Conservation (phyloP, 2,113 vertebrate species). For the Pelusios castaneus region DNA sequence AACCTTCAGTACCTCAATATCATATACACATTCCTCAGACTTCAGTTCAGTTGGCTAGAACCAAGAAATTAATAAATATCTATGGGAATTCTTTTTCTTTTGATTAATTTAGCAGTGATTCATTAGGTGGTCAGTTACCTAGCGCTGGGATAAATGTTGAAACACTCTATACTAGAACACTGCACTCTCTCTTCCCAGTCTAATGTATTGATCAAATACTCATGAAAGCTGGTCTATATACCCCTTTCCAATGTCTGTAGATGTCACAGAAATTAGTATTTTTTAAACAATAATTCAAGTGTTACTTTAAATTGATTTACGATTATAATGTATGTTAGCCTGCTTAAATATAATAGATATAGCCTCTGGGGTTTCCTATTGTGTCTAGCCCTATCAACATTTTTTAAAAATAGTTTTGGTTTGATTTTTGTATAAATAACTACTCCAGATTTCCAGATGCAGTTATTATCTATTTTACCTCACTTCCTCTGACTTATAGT, state of each 20-base stretch:
- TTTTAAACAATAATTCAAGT: neutral
- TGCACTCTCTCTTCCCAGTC: neutral
- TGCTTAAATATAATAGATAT: neutral
- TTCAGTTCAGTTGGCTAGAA: neutral
- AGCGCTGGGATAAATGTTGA: neutral
- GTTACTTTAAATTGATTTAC: neutral
- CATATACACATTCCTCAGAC: neutral
- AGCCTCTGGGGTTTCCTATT: neutral
- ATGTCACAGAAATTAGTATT: neutral
- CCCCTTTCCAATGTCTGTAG: neutral
- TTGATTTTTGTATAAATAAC: conserved; percentile 22
- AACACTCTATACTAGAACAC: neutral
- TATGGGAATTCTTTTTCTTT: neutral
- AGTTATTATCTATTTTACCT: conserved; percentile 23
- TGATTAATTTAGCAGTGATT: neutral
- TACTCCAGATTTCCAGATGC: neutral
- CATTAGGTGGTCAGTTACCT: neutral
- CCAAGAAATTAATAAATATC: neutral
- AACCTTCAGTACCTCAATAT: neutral
- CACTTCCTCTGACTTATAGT: conserved; percentile 22
- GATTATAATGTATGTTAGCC: neutral
- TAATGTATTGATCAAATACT: neutral
- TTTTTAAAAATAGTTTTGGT: neutral
- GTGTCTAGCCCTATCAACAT: accelerated
- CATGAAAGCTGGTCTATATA: neutral